phyloP scores from a whole-genome alignment of 2,797 vertebrate species.

The Chelon labrosus region DNA sequence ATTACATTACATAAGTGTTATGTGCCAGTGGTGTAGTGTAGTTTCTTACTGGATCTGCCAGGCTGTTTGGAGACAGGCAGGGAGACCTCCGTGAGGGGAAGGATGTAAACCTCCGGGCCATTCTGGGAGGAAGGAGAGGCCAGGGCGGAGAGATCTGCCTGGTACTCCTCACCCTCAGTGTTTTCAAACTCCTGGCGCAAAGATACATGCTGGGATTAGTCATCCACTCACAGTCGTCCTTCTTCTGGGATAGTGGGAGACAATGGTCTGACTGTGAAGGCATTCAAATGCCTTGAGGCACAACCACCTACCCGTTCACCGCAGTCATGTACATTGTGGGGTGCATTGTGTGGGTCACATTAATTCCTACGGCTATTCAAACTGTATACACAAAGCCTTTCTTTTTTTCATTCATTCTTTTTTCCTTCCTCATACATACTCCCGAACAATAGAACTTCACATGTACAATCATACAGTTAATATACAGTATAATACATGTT shows the following conservation, averaged over 20 bases:
- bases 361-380: slow-evolving; percentile 45
- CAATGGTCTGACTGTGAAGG: slow-evolving; percentile 72
- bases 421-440: slow-evolving; percentile 3
- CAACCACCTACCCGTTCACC: slow-evolving; percentile 65
- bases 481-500: not conserved
- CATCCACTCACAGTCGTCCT: slow-evolving; percentile 54
- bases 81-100: slow-evolving; percentile 96
- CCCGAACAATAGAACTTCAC: not conserved
- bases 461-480: not conserved
- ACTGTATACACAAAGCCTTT: slow-evolving; percentile 46
- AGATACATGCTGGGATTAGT: slow-evolving; percentile 72
- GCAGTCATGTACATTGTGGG: slow-evolving; percentile 66
- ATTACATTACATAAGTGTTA: too few relatives aligned
- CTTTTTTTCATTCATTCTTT: slow-evolving; percentile 25
- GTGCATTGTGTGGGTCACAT: slow-evolving; percentile 50
- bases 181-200: slow-evolving; percentile 95
- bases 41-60: slow-evolving; percentile 92
- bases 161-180: slow-evolving; percentile 92
- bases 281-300: slow-evolving; percentile 53
- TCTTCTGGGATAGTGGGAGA: slow-evolving; percentile 54
- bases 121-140: slow-evolving; percentile 91
- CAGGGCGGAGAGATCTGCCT: slow-evolving; percentile 88
- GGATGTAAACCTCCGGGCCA: slow-evolving; percentile 95
- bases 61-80: slow-evolving; percentile 96
- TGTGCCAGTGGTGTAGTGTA: slow-evolving; percentile 3